These are phyloP conservation scores for Caenorhabditis angaria DNA, from an alignment of 2,888 invertebrate genomes.

Conservation along the genomic window DNA sequence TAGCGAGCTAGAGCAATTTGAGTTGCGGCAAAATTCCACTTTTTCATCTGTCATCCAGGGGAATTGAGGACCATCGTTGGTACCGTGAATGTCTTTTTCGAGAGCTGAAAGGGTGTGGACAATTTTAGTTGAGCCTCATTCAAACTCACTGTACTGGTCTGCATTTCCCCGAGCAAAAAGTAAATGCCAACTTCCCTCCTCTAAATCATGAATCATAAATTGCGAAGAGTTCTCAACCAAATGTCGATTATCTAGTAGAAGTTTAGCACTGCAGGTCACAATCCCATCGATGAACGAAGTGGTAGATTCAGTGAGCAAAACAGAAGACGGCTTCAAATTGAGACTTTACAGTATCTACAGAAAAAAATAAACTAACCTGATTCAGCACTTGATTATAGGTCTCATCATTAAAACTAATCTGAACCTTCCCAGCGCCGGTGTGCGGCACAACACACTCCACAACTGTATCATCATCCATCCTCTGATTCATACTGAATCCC, in stretches of 20 bases:
- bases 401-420: slow-evolving; percentile 60
- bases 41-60: slow-evolving; percentile 58
- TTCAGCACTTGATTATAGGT: slow-evolving; percentile 55
- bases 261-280: slow-evolving; percentile 46
- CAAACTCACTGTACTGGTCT: slow-evolving; percentile 50
- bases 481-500: slow-evolving; percentile 58
- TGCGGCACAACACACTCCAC: slow-evolving; percentile 55
- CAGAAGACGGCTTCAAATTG: slow-evolving; percentile 40
- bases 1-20: slow-evolving; percentile 43
- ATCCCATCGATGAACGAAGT: slow-evolving; percentile 51
- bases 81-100: slow-evolving; percentile 60
- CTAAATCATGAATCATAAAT: slow-evolving; percentile 59
- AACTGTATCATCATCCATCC: slow-evolving; percentile 63
- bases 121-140: neutral
- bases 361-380: slow-evolving; percentile 42
- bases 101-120: slow-evolving; percentile 37
- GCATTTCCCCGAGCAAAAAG: slow-evolving; percentile 59
- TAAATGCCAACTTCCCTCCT: slow-evolving; percentile 46
- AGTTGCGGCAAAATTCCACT: slow-evolving; percentile 47
- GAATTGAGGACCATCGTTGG: slow-evolving; percentile 54
- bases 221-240: slow-evolving; percentile 39
- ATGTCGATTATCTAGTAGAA: slow-evolving; percentile 44
- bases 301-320: slow-evolving; percentile 38
- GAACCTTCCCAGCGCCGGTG: slow-evolving; percentile 45
- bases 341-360: slow-evolving; percentile 4